Evolutionary conservation across 2,888 invertebrate species (phyloP).

Genomic region (Eumacrocentrus americanus): DNA sequence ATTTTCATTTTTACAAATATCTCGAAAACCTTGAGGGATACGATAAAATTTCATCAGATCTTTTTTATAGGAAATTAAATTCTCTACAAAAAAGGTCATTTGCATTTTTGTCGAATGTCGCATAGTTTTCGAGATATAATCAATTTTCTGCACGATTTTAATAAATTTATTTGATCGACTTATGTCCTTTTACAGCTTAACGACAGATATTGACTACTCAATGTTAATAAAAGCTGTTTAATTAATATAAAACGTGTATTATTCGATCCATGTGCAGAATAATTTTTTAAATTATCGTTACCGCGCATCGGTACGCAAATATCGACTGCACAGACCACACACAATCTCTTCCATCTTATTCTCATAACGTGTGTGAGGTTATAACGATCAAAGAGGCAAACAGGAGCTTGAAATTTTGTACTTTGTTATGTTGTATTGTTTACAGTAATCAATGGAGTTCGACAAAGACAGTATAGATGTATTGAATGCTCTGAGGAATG

Average conservation of each 20-base stretch:
- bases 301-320: background rate
- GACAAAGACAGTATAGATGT: constrained; percentile 17
- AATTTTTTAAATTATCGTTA: too few species aligned
- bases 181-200: background rate
- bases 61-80: background rate
- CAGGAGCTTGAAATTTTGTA: background rate
- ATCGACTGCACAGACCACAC: background rate
- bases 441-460: constrained; percentile 14
- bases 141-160: too few species aligned
- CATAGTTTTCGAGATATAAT: too few species aligned
- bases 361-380: background rate
- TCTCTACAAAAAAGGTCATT: too few species aligned
- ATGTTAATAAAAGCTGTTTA: too few species aligned
- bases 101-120: too few species aligned
- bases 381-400: too few species aligned
- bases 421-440: constrained; percentile 1
- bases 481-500: constrained; percentile 6
- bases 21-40: background rate
- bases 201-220: too few species aligned
- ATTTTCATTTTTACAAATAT: background rate
- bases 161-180: background rate
- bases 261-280: too few species aligned
- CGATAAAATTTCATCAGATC: background rate
- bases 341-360: too few species aligned
- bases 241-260: too few species aligned